Conservation (phyloP, 1,140 invertebrate species). For the Lanistes nyassanus region DNA sequence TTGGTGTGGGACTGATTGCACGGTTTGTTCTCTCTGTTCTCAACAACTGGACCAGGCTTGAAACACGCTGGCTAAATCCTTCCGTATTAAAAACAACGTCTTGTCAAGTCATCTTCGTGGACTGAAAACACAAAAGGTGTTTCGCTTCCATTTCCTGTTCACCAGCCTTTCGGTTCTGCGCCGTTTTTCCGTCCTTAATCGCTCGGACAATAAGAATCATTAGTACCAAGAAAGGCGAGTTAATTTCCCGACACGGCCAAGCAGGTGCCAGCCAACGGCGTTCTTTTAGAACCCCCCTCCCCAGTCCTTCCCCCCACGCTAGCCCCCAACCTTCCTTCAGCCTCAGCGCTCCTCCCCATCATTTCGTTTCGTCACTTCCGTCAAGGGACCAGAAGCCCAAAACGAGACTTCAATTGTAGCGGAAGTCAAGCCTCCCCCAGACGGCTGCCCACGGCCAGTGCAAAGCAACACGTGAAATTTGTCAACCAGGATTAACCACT, state of each 20-base stretch:
- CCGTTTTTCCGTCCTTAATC: slow-evolving; percentile 12
- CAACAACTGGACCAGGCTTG: too few relatives aligned
- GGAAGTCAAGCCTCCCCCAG: slow-evolving; percentile 21
- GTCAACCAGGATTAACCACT: slow-evolving; percentile 1
- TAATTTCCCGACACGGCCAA: slow-evolving; percentile 2
- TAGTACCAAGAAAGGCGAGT: neutral
- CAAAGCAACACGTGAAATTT: too few relatives aligned
- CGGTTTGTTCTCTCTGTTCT: too few relatives aligned
- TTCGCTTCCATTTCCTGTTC: too few relatives aligned
- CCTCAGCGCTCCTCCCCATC: neutral
- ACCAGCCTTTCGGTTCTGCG: too few relatives aligned
- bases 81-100: too few relatives aligned
- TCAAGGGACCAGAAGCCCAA: neutral
- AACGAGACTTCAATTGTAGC: slow-evolving; percentile 15
- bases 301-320: neutral
- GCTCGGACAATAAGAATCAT: slow-evolving; percentile 8
- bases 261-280: too few relatives aligned
- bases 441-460: neutral
- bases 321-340: neutral
- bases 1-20: too few relatives aligned
- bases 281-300: neutral
- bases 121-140: too few relatives aligned
- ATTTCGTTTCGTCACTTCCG: slow-evolving; percentile 10
- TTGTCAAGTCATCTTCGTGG: too few relatives aligned
- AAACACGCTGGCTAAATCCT: too few relatives aligned